Conservation (phyloP, 2,888 invertebrate species). For the Eilema sororculum region DNA sequence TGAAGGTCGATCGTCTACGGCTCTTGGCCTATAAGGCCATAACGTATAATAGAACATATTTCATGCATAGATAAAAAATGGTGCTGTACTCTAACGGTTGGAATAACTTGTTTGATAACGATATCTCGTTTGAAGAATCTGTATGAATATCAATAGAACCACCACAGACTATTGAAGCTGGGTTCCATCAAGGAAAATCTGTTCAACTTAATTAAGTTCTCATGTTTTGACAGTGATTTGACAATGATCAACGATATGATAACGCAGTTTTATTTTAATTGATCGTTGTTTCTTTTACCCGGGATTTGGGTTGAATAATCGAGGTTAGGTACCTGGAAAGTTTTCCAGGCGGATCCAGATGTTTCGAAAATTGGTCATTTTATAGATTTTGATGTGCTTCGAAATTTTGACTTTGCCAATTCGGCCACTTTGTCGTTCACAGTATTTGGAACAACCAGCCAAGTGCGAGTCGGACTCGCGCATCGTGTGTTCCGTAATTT, state of each 20-base stretch:
- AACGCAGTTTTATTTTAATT: not conserved
- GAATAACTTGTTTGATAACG: conserved; percentile 11
- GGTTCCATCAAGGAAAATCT: not conserved
- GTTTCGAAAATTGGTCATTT: no score
- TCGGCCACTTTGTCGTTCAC: no score
- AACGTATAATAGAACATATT: conserved; percentile 14
- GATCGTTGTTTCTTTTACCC: no score
- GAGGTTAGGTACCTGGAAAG: no score
- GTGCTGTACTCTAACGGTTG: not conserved
- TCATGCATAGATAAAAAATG: conserved; percentile 22
- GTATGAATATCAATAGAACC: not conserved
- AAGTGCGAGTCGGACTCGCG: no score
- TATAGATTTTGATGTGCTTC: no score
- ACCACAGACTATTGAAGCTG: not conserved
- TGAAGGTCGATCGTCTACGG: no score
- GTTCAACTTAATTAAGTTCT: not conserved
- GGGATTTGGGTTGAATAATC: no score
- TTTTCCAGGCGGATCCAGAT: no score
- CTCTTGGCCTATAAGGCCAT: not conserved
- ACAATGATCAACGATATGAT: not conserved
- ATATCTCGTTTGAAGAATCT: conserved; percentile 14
- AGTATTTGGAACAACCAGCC: no score
- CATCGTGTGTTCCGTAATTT: no score
- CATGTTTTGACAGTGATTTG: not conserved
- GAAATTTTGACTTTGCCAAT: no score